Conservation (phyloP, 2,888 invertebrate species). For the Aphelenchoides bicaudatus region DNA sequence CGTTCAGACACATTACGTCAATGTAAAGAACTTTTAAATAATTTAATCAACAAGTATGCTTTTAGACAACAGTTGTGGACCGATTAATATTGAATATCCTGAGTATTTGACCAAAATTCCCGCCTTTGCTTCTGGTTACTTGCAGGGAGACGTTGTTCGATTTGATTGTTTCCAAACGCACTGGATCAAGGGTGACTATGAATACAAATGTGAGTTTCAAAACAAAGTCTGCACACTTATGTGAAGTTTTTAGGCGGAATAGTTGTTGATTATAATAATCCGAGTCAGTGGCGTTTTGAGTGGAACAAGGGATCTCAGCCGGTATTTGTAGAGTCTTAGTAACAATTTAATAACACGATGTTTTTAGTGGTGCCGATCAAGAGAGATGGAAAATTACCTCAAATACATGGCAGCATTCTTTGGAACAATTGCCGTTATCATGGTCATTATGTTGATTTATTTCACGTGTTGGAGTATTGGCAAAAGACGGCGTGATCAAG, state of each 20-base stretch:
- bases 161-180: conserved; percentile 59
- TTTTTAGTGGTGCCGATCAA: conserved; percentile 56
- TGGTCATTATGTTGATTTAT: conserved; percentile 29
- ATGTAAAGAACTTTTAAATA: conserved; percentile 32
- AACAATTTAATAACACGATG: no score
- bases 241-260: conserved; percentile 39
- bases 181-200: conserved; percentile 57
- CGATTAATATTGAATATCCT: conserved; percentile 60
- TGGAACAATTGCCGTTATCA: conserved; percentile 27
- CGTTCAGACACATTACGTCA: conserved; percentile 42
- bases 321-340: no score
- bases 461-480: conserved; percentile 30
- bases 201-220: conserved; percentile 55
- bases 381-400: conserved; percentile 56
- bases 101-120: conserved; percentile 59
- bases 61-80: conserved; percentile 59
- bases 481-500: conserved; percentile 1
- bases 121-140: conserved; percentile 52
- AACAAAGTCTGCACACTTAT: conserved; percentile 27
- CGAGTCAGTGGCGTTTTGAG: conserved; percentile 51
- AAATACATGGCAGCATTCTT: conserved; percentile 51
- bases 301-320: conserved; percentile 55
- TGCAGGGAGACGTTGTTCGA: conserved; percentile 56
- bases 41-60: conserved; percentile 15
- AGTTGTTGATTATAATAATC: conserved; percentile 48